Evolutionary conservation across 2,888 invertebrate genomes (phyloP).

Genomic region (Nymphalis urticae): DNA sequence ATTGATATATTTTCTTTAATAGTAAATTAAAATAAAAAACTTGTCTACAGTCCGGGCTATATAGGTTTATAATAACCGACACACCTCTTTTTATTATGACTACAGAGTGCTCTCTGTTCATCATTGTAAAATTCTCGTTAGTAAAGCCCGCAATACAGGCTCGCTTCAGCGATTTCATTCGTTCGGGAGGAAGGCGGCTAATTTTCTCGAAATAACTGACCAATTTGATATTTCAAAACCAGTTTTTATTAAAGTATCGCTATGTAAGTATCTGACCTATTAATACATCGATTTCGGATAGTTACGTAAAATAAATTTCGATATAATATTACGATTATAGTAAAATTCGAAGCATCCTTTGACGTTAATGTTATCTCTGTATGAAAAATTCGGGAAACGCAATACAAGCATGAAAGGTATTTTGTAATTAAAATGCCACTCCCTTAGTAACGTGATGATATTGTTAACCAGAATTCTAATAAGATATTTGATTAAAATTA

Average conservation of each 20-base stretch:
- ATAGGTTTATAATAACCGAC: constrained; percentile 32
- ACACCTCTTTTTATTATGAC: constrained; percentile 50
- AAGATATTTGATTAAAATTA: constrained; percentile 23
- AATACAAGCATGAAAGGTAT: constrained; percentile 53
- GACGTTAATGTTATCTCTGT: constrained; percentile 48
- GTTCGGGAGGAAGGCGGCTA: constrained; percentile 53
- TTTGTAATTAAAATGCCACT: constrained; percentile 68
- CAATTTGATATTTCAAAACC: constrained; percentile 45
- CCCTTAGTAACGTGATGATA: constrained; percentile 49
- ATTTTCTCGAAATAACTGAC: constrained; percentile 56
- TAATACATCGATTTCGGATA: constrained; percentile 17
- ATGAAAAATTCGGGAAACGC: constrained; percentile 61
- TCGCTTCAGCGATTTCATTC: constrained; percentile 67
- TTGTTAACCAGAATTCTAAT: constrained; percentile 39
- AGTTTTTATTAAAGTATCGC: constrained; percentile 17
- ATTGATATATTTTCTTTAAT: background rate
- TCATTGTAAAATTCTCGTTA: constrained; percentile 69
- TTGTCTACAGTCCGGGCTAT: constrained; percentile 1
- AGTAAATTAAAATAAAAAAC: background rate
- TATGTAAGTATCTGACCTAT: background rate
- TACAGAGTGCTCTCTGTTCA: constrained; percentile 62
- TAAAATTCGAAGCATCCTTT: constrained; percentile 54
- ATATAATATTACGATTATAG: constrained; percentile 37
- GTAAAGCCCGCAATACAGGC: constrained; percentile 69
- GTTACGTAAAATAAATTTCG: background rate